Percentiles rank a stretch among this genome's conserved stretches.
Conservation (phyloP, 2,113 vertebrate genomes). For the Paradisaea rubra region DNA sequence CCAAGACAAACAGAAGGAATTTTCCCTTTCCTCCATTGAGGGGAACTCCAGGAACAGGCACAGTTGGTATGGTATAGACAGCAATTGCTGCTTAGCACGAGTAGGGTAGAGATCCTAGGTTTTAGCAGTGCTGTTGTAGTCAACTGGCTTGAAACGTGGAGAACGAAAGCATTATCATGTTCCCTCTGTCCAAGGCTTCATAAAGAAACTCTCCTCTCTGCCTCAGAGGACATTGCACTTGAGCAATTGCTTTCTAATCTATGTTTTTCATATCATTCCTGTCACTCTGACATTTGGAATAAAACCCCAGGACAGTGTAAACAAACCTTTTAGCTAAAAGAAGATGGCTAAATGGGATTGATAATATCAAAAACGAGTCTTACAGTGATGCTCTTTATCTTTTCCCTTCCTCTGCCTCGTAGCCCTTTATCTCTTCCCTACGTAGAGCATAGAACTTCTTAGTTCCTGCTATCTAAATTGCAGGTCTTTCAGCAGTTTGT, state of each 20-base stretch:
- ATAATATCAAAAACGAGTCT: conserved; percentile 21
- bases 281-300: conserved; percentile 24
- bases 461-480: conserved; percentile 24
- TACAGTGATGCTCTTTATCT: neutral
- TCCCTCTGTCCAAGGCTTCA: neutral
- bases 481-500: conserved; percentile 15
- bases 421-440: conserved; percentile 23
- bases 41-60: neutral
- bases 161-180: neutral
- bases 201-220: neutral
- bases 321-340: conserved; percentile 33
- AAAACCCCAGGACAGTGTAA: neutral
- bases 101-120: neutral
- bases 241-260: conserved; percentile 37
- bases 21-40: neutral
- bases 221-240: neutral
- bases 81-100: neutral
- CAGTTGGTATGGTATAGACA: accelerated
- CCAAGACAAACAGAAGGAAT: neutral
- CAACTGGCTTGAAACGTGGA: neutral
- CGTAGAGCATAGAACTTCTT: neutral
- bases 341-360: neutral
- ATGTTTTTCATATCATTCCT: neutral
- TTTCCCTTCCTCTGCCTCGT: neutral
- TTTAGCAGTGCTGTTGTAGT: neutral